These are phyloP conservation scores for Anthrax anthrax DNA, from an alignment of 2,888 invertebrate species.

Conservation along the genomic window DNA sequence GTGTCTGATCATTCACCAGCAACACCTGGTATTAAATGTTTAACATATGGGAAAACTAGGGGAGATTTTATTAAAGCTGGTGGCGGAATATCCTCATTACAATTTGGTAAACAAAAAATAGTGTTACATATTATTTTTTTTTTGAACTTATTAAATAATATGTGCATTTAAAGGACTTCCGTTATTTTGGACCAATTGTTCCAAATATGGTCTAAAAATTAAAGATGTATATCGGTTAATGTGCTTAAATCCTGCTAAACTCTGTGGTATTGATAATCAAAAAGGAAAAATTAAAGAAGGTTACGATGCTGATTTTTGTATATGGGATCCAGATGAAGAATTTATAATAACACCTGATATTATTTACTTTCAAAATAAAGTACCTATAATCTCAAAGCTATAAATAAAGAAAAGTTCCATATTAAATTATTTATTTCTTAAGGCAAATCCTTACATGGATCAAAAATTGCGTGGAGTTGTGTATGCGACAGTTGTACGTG, in stretches of 20 bases:
- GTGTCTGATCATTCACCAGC: constrained; percentile 57
- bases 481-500: constrained; percentile 48
- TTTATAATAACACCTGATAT: constrained; percentile 42
- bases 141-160: background rate
- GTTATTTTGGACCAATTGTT: constrained; percentile 52
- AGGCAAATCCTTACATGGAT: constrained; percentile 53
- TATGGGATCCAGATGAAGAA: constrained; percentile 50
- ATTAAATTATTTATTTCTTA: constrained; percentile 4
- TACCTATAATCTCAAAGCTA: too few relatives aligned
- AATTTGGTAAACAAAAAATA: too few relatives aligned
- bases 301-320: constrained; percentile 56
- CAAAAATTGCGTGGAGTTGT: constrained; percentile 46
- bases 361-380: constrained; percentile 56
- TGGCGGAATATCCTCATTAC: constrained; percentile 60
- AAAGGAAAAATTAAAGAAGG: constrained; percentile 50
- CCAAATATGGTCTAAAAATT: constrained; percentile 39
- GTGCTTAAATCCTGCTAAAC: constrained; percentile 43
- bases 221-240: constrained; percentile 43
- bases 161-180: constrained; percentile 39
- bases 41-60: constrained; percentile 30
- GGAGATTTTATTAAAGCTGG: constrained; percentile 54
- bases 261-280: constrained; percentile 43
- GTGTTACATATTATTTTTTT: constrained; percentile 9
- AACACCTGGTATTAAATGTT: constrained; percentile 45
- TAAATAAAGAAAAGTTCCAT: constrained; percentile 6